Conservation (phyloP, 2,888 invertebrate species). For the Ommatoiulus sabulosus region DNA sequence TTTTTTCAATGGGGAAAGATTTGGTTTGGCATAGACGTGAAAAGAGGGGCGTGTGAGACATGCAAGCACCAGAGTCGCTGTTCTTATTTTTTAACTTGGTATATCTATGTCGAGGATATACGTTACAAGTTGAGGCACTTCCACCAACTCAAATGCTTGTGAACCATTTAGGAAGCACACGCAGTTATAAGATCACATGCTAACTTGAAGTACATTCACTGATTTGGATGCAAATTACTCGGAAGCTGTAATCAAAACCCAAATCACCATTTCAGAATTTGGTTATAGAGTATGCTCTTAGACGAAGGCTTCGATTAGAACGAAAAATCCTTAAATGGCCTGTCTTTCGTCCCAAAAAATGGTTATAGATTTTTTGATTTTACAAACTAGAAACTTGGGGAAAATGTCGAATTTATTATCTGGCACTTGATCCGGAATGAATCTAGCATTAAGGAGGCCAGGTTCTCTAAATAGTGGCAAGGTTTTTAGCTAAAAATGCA, state of each 20-base stretch:
- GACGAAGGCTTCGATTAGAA: too few species aligned
- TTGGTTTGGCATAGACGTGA: background rate
- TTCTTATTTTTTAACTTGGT: background rate
- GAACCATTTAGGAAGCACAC: background rate
- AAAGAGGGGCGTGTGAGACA: conserved; percentile 52
- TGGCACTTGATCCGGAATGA: too few species aligned
- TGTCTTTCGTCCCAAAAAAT: too few species aligned
- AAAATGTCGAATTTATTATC: too few species aligned
- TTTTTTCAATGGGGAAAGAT: background rate
- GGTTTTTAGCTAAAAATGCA: too few species aligned
- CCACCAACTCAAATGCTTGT: background rate
- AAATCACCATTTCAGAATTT: background rate
- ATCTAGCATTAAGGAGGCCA: too few species aligned
- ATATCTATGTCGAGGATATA: background rate
- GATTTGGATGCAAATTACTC: background rate
- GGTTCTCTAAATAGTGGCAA: too few species aligned
- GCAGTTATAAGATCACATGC: background rate
- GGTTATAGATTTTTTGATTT: too few species aligned
- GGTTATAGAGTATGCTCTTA: too few species aligned
- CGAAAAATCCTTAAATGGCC: too few species aligned
- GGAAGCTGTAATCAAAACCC: background rate
- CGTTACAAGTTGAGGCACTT: background rate
- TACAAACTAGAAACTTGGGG: too few species aligned
- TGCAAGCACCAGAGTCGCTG: conserved; percentile 43
- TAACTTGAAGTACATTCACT: background rate